These are phyloP conservation scores for Lissocephala sabroskyi DNA, from an alignment of 2,888 invertebrate genomes.

Conservation along the genomic window DNA sequence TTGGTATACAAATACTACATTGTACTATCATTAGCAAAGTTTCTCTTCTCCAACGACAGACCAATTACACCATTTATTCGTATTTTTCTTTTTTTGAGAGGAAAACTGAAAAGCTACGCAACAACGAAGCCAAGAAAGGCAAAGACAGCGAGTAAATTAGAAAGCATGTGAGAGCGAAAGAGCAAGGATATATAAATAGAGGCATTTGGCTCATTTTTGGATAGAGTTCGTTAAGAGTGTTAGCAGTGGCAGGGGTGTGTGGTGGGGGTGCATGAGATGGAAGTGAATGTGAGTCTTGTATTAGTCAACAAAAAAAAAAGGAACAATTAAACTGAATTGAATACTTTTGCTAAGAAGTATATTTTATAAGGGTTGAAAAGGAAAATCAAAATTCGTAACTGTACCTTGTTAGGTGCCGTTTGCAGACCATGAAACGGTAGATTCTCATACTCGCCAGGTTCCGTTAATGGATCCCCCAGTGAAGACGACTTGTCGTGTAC, in stretches of 20 bases:
- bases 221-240: constrained; percentile 3
- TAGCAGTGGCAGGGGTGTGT: constrained; percentile 2
- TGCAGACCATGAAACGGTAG: constrained; percentile 95
- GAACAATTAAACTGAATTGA: too few relatives aligned
- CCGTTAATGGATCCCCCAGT: constrained; percentile 81
- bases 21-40: not conserved
- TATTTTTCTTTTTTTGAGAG: not conserved
- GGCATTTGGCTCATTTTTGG: not conserved
- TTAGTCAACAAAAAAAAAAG: too few relatives aligned
- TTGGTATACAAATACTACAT: not conserved
- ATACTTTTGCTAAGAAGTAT: constrained; percentile 2
- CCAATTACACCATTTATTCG: not conserved
- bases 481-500: constrained; percentile 73
- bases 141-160: too few relatives aligned
- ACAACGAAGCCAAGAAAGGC: constrained; percentile 2
- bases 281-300: constrained; percentile 10
- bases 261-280: constrained; percentile 6
- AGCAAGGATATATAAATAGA: not conserved
- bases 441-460: constrained; percentile 93
- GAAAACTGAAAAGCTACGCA: constrained; percentile 1
- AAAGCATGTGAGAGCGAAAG: not conserved
- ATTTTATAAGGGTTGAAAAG: not conserved
- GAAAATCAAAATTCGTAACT: constrained; percentile 30
- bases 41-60: not conserved
- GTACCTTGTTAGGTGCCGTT: constrained; percentile 93